Conservation (phyloP, 1,140 invertebrate species). For the Oppia nitens region DNA sequence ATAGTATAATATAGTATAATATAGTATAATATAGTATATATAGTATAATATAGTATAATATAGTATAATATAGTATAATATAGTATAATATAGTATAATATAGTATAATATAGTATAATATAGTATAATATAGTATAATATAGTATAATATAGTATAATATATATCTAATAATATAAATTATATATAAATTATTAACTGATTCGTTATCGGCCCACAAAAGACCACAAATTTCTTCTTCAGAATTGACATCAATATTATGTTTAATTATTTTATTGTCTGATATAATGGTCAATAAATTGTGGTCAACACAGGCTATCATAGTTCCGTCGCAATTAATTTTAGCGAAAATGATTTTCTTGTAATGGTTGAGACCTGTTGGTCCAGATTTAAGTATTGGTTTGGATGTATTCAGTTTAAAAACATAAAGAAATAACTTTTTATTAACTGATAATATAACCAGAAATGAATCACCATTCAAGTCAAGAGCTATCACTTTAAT, state of each 20-base stretch:
- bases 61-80: no score
- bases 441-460: background rate
- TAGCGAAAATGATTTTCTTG: background rate
- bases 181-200: no score
- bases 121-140: no score
- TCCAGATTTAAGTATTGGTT: background rate
- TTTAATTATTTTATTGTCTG: background rate
- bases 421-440: background rate
- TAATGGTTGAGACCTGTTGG: background rate
- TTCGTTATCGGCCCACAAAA: conserved; percentile 5
- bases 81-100: no score
- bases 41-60: no score
- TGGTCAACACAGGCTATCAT: conserved; percentile 2
- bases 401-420: background rate
- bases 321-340: conserved; percentile 4
- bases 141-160: no score
- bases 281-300: background rate
- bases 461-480: background rate
- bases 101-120: no score
- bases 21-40: no score
- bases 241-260: background rate
- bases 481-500: background rate
- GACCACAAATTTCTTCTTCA: background rate
- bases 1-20: no score
- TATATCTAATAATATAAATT: no score